Base-by-base conservation (phyloP, 2,113 vertebrate species). In the Pyrgilauda ruficollis region DNA sequence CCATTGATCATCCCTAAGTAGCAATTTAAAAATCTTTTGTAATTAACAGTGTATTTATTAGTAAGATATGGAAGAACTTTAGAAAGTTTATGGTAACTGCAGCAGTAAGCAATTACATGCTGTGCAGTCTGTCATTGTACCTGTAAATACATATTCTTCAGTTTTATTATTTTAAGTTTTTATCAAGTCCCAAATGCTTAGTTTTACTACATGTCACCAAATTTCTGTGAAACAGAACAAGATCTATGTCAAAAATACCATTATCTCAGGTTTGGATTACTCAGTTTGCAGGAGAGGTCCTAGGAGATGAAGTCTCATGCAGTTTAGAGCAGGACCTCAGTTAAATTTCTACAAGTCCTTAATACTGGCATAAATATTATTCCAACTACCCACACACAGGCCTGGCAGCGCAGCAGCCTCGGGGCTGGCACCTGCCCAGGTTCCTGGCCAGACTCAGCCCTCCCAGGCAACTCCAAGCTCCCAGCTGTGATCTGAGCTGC, bases 31-130 rank as follows among this genome's bases (percentile, higher is more conserved):
- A 97, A 79, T 62, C 77, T 77, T 75, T 56, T 6, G 6, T 96
- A 81, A 96, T 93, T 97, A 95, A 92, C 64, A 95, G 89, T 82
- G 66, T 87, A 86, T 19, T 52, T 11, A 94, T 96, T 96, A 95
- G 94, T 82, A 84, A 91, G 88, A 89, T 67, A 84, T 19, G 96
- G 95, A 97, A 97, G 96, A 95, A 89, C 66, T 89, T 75, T 30
- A 95, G 75, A 95, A 96, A 90, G 73, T 83, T 96, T 58, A 82
- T 46, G 94, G 78, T 95, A 97, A 97, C 95, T 91, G 95, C 95
- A 96, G 39, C 61, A 63, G 88, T 84, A 82, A 96, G 92, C 93
- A 90, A 91, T 68, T 86, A 95, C 68, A 87, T 90, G 93, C 78
- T 90, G 85, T 96, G 96, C 94, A 96, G 95, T 93, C 96, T 90